Conservation (phyloP, 2,113 vertebrate species). For the Grammomys dolichurus region DNA sequence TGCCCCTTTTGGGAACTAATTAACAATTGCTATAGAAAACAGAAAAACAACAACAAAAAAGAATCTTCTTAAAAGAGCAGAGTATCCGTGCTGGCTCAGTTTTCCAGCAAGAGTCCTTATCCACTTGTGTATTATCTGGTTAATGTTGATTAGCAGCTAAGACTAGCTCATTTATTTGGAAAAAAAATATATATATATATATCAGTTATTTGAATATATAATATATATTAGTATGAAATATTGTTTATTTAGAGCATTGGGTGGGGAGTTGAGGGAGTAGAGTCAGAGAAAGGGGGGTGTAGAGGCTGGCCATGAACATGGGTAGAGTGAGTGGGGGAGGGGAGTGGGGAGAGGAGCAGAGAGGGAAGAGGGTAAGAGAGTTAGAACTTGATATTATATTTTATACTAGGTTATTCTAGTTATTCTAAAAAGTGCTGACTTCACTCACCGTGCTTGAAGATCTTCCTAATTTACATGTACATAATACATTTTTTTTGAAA, state of each 20-base stretch:
- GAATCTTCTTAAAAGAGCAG: not conserved
- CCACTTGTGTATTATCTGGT: not conserved
- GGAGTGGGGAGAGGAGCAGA: no score
- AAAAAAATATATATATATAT: no score
- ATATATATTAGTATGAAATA: no score
- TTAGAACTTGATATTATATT: not conserved
- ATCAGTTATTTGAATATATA: no score
- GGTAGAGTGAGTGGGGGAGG: no score
- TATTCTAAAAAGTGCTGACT: not conserved
- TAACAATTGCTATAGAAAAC: not conserved
- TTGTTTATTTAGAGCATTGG: no score
- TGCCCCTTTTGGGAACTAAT: not conserved
- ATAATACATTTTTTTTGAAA: not conserved
- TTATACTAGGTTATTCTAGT: not conserved
- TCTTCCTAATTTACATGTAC: not conserved
- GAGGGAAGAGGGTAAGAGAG: no score
- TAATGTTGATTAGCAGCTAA: not conserved
- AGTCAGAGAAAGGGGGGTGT: no score
- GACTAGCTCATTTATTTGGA: not conserved
- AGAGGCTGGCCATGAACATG: no score
- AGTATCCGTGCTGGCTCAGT: not conserved
- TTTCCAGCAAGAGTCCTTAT: not conserved
- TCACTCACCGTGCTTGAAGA: not conserved
- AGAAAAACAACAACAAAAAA: rapidly evolving
- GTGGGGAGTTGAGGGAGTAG: no score